Evolutionary conservation across 2,113 vertebrate genomes (phyloP).

Genomic region (Choloepus hoffmanni): DNA sequence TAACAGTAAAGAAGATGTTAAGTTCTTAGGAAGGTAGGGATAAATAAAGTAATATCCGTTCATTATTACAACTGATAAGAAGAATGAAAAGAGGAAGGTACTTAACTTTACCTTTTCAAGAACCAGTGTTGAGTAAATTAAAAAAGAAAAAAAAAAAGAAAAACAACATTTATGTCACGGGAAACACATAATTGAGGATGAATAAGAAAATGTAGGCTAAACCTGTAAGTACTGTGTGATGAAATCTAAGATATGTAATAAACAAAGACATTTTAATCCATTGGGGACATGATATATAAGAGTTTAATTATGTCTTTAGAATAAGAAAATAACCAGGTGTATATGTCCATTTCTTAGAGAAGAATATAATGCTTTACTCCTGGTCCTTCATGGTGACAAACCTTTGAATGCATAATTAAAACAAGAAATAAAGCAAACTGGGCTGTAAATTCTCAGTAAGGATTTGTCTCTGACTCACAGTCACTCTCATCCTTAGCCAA

Average conservation of each 20-base stretch:
- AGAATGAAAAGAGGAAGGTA: neutral
- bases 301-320: neutral
- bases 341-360: neutral
- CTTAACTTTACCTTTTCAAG: neutral
- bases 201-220: neutral
- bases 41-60: neutral
- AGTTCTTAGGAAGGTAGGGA: neutral
- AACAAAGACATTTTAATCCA: neutral
- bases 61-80: neutral
- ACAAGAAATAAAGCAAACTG: neutral
- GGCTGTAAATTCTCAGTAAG: neutral
- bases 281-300: neutral
- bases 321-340: neutral
- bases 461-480: slow-evolving; percentile 1
- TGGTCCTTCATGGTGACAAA: neutral
- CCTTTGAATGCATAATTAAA: neutral
- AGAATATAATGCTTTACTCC: neutral
- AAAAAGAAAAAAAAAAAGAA: neutral
- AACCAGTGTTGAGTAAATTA: neutral
- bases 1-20: neutral
- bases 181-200: neutral
- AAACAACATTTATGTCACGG: neutral
- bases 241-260: neutral
- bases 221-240: neutral
- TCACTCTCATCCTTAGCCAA: neutral